phyloP scores from a whole-genome alignment of 2,888 invertebrate genomes.

The Cryptocheilus praepositus region DNA sequence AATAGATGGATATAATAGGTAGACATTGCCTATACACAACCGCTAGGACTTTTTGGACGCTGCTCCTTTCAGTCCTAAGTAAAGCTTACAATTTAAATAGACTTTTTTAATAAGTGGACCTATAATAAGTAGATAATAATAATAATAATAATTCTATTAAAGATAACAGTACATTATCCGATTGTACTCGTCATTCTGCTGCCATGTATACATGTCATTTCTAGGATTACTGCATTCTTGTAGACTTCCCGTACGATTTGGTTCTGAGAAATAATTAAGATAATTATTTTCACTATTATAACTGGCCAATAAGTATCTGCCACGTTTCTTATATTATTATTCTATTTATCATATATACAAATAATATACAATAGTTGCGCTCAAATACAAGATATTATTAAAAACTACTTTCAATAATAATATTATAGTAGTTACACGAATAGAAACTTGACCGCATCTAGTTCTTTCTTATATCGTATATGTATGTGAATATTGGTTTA shows the following conservation, averaged over 20 bases:
- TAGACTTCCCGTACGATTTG: constrained; percentile 60
- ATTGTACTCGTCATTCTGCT: constrained; percentile 43
- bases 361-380: constrained; percentile 77
- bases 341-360: constrained; percentile 81
- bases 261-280: constrained; percentile 68
- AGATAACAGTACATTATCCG: constrained; percentile 51
- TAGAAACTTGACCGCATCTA: constrained; percentile 69
- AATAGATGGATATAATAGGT: constrained; percentile 52
- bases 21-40: constrained; percentile 62
- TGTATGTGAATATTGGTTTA: constrained; percentile 51
- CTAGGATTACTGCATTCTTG: constrained; percentile 52
- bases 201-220: constrained; percentile 53
- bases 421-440: constrained; percentile 65
- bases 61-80: constrained; percentile 59
- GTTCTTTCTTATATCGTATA: constrained; percentile 42
- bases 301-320: constrained; percentile 85
- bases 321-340: constrained; percentile 79
- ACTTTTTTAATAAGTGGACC: constrained; percentile 61
- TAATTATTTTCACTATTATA: constrained; percentile 70
- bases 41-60: constrained; percentile 52
- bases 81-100: constrained; percentile 62
- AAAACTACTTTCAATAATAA: constrained; percentile 63
- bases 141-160: constrained; percentile 58
- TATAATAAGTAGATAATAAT: constrained; percentile 59
- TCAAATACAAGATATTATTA: constrained; percentile 62